Base-by-base conservation (phyloP, 2,113 vertebrate species). In the Rhodinocichla rosea region DNA sequence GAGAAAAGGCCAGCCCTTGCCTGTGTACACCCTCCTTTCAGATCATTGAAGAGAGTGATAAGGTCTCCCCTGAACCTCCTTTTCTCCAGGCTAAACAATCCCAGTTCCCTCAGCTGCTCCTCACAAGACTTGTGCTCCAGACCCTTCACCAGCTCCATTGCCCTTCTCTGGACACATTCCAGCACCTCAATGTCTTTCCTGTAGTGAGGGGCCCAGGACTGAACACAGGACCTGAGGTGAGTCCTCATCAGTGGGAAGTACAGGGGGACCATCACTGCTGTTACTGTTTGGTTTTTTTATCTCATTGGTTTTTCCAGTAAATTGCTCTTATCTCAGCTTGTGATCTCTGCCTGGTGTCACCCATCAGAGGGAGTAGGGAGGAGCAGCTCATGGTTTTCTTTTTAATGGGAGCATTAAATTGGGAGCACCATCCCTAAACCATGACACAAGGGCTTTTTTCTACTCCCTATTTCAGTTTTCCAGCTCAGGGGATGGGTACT, bases 131-230 rank as follows among this genome's bases (percentile, higher is more conserved):
- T 60, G 28, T 45, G 16, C 39, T 75, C 45, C 33, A 60, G 39
- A n/a, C 13, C 20, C 45, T 45, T 75, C 23, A 2, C 7, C 39
- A 39, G 10, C 10, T 82, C 37, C 1, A 2, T 4, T 60, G 33
- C 28, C 16, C 9, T 45, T 39, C 28, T 45, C 45, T 35, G 70
- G 30, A 47, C 24, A 47, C 0, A 0, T 1, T 55, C 39, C 62
- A 62, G 53, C 30, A 9, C 30, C 21, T 35, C 63, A 40, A 4
- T 60, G 39, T 13, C 45, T 18, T 21, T 62, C n/a, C 10, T 40
- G 11, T 4, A 40, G 20, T 45, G 62, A 75, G 45, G 7, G 20
- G 11, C 62, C 13, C n/a, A 27, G 30, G 53, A 47, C 30, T 76
- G n/a, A 63, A 35, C 28, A 9, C 8, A 35, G 14, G 20, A 40